Base-by-base conservation (phyloP, 2,797 vertebrate genomes). In the Galago senegalensis region DNA sequence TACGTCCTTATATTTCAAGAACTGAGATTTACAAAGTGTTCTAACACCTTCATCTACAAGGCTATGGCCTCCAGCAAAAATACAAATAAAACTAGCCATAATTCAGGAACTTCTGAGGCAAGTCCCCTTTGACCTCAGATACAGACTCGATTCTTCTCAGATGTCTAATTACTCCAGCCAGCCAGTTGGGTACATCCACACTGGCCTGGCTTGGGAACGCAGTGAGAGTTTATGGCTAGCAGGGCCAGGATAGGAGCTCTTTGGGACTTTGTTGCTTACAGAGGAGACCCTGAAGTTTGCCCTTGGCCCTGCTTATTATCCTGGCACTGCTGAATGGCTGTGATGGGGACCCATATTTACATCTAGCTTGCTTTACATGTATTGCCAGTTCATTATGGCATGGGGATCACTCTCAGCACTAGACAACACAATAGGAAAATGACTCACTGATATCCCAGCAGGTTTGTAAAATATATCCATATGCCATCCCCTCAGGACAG, bases 71-170 rank as follows among this genome's bases (percentile, higher is more conserved):
- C 84, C 3, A 98, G 98, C 97, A 60, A 98, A 98, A 98, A 98
- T 61, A 98, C 96, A 98, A 98, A 98, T 98, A 98, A 98, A 98
- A 98, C 97, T 96, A 97, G 94, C 82, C 86, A 93, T 97, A 98
- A 98, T 98, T 98, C 98, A 94, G 91, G 96, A 98, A 97, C 97
- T 98, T 98, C 98, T 97, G 97, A 98, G 89, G 92, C 94, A 87
- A 84, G 94, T 96, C 94, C 92, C 97, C 98, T 98, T 86, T 98
- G 98, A 98, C 98, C 98, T 60, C 20, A 29, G 82, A 91, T 95
- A 82, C 1, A 97, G 97, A 97, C 96, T 96, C 88, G 87, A 93
- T 87, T 97, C 91, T 79, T 97, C 87, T 98, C 84, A 98, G 97
- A 98, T 97, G 94, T 65, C 96, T 98, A 97, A 98, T 98, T 98